phyloP scores from a whole-genome alignment of 2,113 vertebrate genomes.

The Neolamprologus devosi region DNA sequence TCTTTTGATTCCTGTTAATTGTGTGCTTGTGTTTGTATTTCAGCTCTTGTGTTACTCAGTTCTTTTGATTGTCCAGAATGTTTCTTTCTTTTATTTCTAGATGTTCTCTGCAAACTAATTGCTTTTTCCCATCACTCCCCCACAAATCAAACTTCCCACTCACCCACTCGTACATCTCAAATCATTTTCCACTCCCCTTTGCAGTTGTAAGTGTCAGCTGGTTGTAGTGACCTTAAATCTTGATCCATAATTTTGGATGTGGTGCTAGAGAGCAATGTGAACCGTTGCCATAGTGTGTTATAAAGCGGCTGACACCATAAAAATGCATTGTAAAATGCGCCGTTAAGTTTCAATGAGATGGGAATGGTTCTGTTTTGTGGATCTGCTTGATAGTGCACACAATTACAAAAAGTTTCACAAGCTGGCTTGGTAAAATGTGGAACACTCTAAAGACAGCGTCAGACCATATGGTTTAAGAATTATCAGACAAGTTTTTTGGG shows the following conservation, averaged over 20 bases:
- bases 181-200: constrained; percentile 25
- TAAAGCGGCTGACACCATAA: background rate
- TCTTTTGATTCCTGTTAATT: background rate
- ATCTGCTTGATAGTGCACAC: background rate
- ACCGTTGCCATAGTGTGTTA: background rate
- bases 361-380: background rate
- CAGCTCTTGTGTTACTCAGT: background rate
- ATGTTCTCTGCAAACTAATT: background rate
- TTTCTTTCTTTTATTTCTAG: background rate
- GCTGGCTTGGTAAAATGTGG: background rate
- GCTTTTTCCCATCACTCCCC: background rate
- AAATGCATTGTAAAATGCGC: background rate
- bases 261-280: background rate
- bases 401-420: background rate
- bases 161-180: background rate
- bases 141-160: constrained; percentile 23
- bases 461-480: background rate
- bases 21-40: background rate
- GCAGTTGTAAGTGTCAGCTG: constrained; percentile 3
- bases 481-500: background rate
- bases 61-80: background rate
- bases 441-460: background rate
- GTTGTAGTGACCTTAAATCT: constrained; percentile 15
- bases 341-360: background rate
- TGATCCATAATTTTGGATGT: background rate